These are phyloP conservation scores for Dastarcus helophoroides DNA, from an alignment of 2,888 invertebrate genomes.

Conservation along the genomic window DNA sequence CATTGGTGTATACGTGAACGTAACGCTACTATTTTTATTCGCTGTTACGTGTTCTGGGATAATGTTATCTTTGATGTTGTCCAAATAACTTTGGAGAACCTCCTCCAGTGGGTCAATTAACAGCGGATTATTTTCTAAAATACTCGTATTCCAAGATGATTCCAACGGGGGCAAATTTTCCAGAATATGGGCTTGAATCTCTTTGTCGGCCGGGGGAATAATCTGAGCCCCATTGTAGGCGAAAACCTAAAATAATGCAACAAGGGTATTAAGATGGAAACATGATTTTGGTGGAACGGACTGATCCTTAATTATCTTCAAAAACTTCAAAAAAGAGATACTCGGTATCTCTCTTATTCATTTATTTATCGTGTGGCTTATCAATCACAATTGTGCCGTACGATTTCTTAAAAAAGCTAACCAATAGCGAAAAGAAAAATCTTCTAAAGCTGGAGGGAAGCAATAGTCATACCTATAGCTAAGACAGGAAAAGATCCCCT, in stretches of 20 bases:
- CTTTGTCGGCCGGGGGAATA: slow-evolving; percentile 79
- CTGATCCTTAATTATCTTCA: no score
- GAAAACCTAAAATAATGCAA: slow-evolving; percentile 59
- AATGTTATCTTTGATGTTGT: slow-evolving; percentile 44
- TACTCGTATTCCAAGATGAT: slow-evolving; percentile 64
- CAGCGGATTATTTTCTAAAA: slow-evolving; percentile 41
- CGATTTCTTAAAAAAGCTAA: no score
- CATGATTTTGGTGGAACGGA: no score
- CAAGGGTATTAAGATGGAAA: no score
- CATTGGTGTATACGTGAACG: slow-evolving; percentile 88
- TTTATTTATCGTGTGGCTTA: no score
- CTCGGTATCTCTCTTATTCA: no score
- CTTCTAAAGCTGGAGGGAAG: no score
- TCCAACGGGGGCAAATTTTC: slow-evolving; percentile 64
- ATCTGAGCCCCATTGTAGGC: slow-evolving; percentile 95
- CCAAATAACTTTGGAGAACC: slow-evolving; percentile 56
- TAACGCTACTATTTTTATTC: slow-evolving; percentile 43
- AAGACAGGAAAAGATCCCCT: no score
- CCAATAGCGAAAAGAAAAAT: no score
- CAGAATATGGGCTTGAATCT: slow-evolving; percentile 68
- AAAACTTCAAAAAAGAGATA: no score
- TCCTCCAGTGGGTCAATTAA: slow-evolving; percentile 59
- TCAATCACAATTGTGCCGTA: no score
- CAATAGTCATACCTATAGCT: no score
- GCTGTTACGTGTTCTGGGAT: slow-evolving; percentile 42